Conservation (phyloP, 2,888 invertebrate genomes). For the Beris chalybata region DNA sequence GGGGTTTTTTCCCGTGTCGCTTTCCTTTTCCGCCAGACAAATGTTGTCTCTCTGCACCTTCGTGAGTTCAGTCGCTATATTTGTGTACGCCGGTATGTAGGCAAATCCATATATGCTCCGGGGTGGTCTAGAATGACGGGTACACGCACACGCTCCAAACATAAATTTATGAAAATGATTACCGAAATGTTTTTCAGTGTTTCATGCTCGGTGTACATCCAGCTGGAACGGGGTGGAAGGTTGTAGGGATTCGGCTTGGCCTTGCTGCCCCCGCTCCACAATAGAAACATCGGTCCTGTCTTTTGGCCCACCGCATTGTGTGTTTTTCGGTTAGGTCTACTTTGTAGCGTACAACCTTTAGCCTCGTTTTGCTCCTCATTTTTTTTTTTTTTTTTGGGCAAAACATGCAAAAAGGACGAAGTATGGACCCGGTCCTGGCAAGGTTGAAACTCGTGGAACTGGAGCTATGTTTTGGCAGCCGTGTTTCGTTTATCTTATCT, state of each 20-base stretch:
- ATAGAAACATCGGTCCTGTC: too few relatives aligned
- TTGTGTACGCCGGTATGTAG: too few relatives aligned
- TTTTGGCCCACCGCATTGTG: too few relatives aligned
- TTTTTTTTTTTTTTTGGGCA: not conserved
- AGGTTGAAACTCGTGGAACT: not conserved
- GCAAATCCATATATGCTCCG: too few relatives aligned
- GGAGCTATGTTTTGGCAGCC: not conserved
- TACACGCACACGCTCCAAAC: slow-evolving; percentile 2
- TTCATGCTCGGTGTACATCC: not conserved
- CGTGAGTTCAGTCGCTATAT: too few relatives aligned
- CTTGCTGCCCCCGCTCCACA: too few relatives aligned
- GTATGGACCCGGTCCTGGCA: not conserved
- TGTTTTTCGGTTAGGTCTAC: not conserved
- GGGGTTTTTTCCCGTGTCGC: too few relatives aligned
- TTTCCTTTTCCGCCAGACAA: too few relatives aligned
- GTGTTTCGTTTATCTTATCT: slow-evolving; percentile 17
- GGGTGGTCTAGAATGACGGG: too few relatives aligned
- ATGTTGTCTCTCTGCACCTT: too few relatives aligned
- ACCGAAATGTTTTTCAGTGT: slow-evolving; percentile 7
- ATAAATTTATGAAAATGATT: slow-evolving; percentile 13
- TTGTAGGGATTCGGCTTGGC: not conserved
- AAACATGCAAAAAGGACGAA: not conserved
- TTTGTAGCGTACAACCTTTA: not conserved
- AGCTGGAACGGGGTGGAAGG: not conserved
- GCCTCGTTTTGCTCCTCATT: slow-evolving; percentile 1